phyloP scores from a whole-genome alignment of 2,888 invertebrate species.

The Torymus tubicola region DNA sequence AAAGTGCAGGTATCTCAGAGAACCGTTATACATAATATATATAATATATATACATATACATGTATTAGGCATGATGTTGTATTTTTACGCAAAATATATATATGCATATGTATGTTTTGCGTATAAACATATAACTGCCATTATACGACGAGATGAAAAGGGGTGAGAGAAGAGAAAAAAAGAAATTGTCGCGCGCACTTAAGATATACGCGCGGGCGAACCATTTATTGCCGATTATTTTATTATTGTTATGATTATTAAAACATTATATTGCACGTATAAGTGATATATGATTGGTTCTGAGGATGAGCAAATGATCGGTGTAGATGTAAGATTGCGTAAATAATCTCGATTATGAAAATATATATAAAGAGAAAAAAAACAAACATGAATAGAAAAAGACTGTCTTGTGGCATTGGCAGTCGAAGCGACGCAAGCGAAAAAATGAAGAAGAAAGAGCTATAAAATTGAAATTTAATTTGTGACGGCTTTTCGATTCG shows the following conservation, averaged over 20 bases:
- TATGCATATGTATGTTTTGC: constrained; percentile 43
- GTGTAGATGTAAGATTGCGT: constrained; percentile 45
- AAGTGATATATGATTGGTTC: constrained; percentile 28
- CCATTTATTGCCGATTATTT: constrained; percentile 42
- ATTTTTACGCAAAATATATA: constrained; percentile 54
- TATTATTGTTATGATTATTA: constrained; percentile 42
- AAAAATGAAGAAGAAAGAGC: background rate
- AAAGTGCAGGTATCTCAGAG: constrained; percentile 10
- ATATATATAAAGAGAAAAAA: constrained; percentile 23
- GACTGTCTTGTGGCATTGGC: constrained; percentile 48
- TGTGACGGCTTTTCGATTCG: constrained; percentile 19
- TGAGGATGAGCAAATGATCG: constrained; percentile 15
- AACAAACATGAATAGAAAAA: constrained; percentile 49
- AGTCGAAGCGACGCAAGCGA: constrained; percentile 17
- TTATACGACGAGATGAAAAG: constrained; percentile 2
- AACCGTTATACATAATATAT: constrained; percentile 38
- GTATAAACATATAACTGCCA: constrained; percentile 36
- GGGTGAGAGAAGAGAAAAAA: constrained; percentile 4
- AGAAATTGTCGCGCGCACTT: background rate
- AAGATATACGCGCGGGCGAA: background rate
- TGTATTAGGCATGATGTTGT: constrained; percentile 28
- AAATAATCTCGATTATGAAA: constrained; percentile 39
- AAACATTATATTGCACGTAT: constrained; percentile 29
- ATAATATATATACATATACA: constrained; percentile 40
- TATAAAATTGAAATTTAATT: constrained; percentile 10